Evolutionary conservation across 2,113 vertebrate genomes (phyloP), one percentile per base, ranked within the genome.

Genomic region (Cephalophus harveyi): DNA sequence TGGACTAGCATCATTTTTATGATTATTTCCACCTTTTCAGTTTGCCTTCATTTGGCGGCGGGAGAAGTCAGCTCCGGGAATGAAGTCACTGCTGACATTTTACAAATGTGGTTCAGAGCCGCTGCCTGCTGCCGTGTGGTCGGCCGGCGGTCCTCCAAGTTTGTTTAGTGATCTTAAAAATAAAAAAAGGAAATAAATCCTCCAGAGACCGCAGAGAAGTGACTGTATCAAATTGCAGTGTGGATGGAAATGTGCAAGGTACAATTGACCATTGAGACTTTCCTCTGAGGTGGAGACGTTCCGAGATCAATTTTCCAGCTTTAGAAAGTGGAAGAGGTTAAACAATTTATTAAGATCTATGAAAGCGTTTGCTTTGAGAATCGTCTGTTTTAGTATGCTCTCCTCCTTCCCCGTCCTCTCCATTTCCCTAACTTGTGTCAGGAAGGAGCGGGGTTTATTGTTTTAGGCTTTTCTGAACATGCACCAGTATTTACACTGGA

Each of bases 391-490:
- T 96, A 98, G 98, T 98, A 98, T 98, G 98, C 98, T 98, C 98
- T 97, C 92, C 95, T 97, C 97, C 96, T 97, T 98, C 99, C 98
- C 99, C 99, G 99, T 99, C 98, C 97, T 99, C 99, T 98, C 99
- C 99, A 99, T 99, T 99, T 99, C 99, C 98, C 98, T 95, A 98
- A 98, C 99, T 99, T 98, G 98, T 99, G 99, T 99, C 95, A 99
- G 99, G 99, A 98, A 95, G 99, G 99, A 99, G 99, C 98, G 98
- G 97, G 97, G 99, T 99, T 99, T 99, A 99, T 99, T 99, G 99
- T 99, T 99, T 99, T 99, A 99, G 99, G 99, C 99, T 99, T 99
- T 99, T 99, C 99, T 98, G 99, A 99, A 99, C 99, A 99, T 99
- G 99, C 99, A 99, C 99, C 99, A 99, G 99, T 99, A 99, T 99